A percentile compares a stretch with the other conserved stretches of the same genome.
Conservation (phyloP, 2,113 vertebrate genomes). For the Micromys minutus region DNA sequence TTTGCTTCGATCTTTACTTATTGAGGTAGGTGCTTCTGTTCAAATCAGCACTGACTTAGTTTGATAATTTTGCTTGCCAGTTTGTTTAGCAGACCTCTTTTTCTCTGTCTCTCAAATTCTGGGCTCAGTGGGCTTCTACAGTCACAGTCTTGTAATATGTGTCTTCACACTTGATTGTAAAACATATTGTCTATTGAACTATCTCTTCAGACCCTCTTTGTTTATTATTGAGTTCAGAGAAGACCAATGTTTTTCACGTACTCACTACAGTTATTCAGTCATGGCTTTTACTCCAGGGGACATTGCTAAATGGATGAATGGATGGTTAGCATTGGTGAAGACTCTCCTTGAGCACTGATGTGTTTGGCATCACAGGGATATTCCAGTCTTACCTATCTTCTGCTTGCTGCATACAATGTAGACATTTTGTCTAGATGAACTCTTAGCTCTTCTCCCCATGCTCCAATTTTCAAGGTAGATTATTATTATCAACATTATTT, state of each 20-base stretch:
- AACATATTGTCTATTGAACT: neutral
- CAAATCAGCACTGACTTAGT: neutral
- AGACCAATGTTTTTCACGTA: neutral
- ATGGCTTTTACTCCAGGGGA: too few relatives aligned
- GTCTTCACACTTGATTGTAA: neutral
- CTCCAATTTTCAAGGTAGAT: neutral
- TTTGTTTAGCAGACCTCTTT: neutral
- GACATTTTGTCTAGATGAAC: neutral
- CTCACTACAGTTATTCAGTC: neutral
- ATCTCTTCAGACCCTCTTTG: neutral
- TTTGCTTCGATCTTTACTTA: neutral
- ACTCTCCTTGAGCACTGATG: neutral
- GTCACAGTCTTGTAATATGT: too few relatives aligned
- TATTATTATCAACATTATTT: too few relatives aligned
- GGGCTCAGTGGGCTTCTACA: too few relatives aligned
- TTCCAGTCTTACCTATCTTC: neutral
- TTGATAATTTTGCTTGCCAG: neutral
- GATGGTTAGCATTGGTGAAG: neutral
- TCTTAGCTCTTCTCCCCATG: neutral
- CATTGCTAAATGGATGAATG: neutral
- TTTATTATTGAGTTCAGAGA: neutral
- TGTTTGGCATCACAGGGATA: neutral
- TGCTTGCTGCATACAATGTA: too few relatives aligned
- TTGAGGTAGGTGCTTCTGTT: neutral
- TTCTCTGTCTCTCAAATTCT: neutral